Evolutionary conservation across 2,888 invertebrate genomes (phyloP).

Genomic region (Tuta absoluta): DNA sequence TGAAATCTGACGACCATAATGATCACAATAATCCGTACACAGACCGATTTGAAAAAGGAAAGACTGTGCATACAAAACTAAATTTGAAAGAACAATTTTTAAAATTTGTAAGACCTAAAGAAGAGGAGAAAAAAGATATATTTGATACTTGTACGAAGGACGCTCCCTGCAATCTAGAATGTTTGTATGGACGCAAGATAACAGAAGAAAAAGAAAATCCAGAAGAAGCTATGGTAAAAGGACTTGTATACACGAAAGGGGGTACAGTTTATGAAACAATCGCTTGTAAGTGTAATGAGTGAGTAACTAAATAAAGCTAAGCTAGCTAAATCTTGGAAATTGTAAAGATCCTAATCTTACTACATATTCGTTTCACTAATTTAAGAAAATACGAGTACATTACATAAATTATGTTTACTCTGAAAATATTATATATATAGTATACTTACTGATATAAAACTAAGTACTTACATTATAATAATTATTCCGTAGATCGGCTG

Average conservation of each 20-base stretch:
- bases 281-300: background rate
- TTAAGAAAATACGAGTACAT: too few species aligned
- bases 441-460: too few species aligned
- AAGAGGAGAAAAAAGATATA: background rate
- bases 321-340: too few species aligned
- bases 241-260: background rate
- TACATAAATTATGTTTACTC: too few species aligned
- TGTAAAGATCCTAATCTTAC: too few species aligned
- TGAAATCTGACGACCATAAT: background rate
- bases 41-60: background rate
- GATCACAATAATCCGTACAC: background rate
- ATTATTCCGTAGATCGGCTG: background rate
- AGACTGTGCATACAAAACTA: background rate
- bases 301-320: too few species aligned
- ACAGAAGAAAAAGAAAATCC: background rate
- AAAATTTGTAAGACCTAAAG: background rate
- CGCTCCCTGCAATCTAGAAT: conserved; percentile 26
- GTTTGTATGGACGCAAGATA: background rate
- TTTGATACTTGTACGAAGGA: background rate
- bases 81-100: background rate
- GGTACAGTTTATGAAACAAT: conserved; percentile 1
- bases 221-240: background rate
- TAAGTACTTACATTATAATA: too few species aligned
- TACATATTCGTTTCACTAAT: too few species aligned
- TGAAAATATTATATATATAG: too few species aligned